Base-by-base conservation (phyloP, 2,888 invertebrate species). In the Osedax frankpressi region DNA sequence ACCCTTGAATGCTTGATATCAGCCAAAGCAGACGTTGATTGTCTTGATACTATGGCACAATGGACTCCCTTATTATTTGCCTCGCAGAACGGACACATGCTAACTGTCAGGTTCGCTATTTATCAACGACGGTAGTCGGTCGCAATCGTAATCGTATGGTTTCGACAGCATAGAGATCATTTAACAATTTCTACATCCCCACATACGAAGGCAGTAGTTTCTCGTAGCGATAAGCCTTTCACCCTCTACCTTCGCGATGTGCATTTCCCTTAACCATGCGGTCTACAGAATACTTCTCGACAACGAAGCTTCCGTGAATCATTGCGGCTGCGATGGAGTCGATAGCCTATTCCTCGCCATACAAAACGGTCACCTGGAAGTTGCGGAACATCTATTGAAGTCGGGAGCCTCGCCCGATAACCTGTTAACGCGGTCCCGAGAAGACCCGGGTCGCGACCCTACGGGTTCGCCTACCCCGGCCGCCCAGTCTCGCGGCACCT, bases 41-140 rank as follows among this genome's bases (percentile, higher is more conserved):
- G 74, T 14, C 59, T 71, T n/a, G 79, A 79, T 70, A 44, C 44
- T 11, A 75, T 74, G 24, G 77, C 77, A 26, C 77, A 76, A 2
- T 78, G 77, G 76, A 75, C 78, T 1, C 78, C 79, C 2, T 73
- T 79, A 6, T 76, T 79, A 73, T 77, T 78, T 63, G 78, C 79
- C 25, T 75, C 76, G 62, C 76, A 78, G 74, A 76, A 76, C 63
- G 79, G 79, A 14, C 70, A 77, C 27, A 67, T 74, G 3, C 71
- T 70, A n/a, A 75, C 77, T 19, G 76, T 76, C 44, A 44, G 44
- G 44, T 44, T n/a, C n/a, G n/a, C n/a, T n/a, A n/a, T n/a, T n/a
- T n/a, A n/a, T n/a, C n/a, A n/a, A n/a, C n/a, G n/a, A n/a, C n/a
- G n/a, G n/a, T n/a, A n/a, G n/a, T n/a, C n/a, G n/a, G n/a, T n/a